Evolutionary conservation across 2,113 vertebrate species (phyloP).

Genomic region (Cepphus grylle): DNA sequence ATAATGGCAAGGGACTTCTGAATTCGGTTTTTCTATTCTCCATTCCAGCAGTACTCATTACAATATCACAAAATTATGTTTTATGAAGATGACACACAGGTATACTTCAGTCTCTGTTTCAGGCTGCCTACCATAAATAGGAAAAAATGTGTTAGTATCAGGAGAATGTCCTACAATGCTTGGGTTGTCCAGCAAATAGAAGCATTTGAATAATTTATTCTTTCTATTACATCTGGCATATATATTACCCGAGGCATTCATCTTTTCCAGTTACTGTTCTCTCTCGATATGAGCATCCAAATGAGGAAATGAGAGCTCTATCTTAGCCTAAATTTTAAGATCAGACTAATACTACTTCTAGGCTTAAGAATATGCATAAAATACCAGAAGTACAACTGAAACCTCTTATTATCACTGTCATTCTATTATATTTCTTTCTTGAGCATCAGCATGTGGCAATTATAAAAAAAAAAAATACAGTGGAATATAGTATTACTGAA

Average conservation of each 20-base stretch:
- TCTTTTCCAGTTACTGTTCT: not conserved
- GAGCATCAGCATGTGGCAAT: not conserved
- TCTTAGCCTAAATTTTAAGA: conserved; percentile 3
- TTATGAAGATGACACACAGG: not conserved
- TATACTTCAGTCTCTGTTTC: conserved; percentile 26
- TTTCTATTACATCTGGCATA: conserved; percentile 36
- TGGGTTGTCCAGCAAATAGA: conserved; percentile 25
- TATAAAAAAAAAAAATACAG: conserved; percentile 7
- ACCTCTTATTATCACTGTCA: not conserved
- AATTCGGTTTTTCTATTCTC: conserved; percentile 35
- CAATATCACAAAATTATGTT: conserved; percentile 42
- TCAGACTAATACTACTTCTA: not conserved
- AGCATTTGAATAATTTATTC: conserved; percentile 28
- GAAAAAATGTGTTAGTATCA: not conserved
- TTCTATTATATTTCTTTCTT: not conserved
- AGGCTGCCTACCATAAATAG: conserved; percentile 4
- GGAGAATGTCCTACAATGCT: not conserved
- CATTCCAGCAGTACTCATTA: conserved; percentile 18
- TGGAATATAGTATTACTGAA: not conserved
- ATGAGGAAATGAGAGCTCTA: conserved; percentile 16
- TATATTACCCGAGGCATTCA: conserved; percentile 13
- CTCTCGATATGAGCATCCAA: not conserved
- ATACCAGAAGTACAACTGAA: not conserved
- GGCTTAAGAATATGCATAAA: not conserved
- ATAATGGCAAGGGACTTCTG: conserved; percentile 31